phyloP scores from a whole-genome alignment of 1,140 invertebrate species.

The Lucilia sericata region DNA sequence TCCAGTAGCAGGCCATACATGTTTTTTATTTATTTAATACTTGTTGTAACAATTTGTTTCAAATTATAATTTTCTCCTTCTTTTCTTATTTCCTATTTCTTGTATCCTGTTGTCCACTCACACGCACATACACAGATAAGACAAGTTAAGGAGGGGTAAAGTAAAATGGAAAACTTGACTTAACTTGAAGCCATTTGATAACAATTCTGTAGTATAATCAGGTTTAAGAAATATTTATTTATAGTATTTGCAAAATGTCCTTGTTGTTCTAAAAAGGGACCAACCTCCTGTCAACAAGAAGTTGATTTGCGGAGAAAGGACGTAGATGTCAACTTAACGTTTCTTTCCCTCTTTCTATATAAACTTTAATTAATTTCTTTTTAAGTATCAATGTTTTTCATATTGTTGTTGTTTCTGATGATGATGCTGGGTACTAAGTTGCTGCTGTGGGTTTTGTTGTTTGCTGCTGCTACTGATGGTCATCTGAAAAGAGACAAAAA shows the following conservation, averaged over 20 bases:
- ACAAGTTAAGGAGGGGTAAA: background rate
- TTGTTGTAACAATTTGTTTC: no score
- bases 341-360: background rate
- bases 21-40: constrained; percentile 37
- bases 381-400: constrained; percentile 1
- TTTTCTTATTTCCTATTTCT: background rate
- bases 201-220: background rate
- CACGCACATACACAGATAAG: background rate
- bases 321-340: background rate
- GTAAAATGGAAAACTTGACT: background rate
- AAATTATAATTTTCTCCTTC: background rate
- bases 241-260: background rate
- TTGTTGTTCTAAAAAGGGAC: background rate
- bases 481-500: background rate
- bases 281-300: background rate
- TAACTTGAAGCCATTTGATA: background rate
- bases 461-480: background rate
- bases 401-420: background rate
- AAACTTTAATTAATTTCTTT: constrained; percentile 7
- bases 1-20: constrained; percentile 97
- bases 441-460: background rate
- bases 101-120: no score
- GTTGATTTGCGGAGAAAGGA: background rate
- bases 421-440: background rate
- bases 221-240: background rate